Conservation (phyloP, 1,140 invertebrate species). For the Diuraphis noxia region DNA sequence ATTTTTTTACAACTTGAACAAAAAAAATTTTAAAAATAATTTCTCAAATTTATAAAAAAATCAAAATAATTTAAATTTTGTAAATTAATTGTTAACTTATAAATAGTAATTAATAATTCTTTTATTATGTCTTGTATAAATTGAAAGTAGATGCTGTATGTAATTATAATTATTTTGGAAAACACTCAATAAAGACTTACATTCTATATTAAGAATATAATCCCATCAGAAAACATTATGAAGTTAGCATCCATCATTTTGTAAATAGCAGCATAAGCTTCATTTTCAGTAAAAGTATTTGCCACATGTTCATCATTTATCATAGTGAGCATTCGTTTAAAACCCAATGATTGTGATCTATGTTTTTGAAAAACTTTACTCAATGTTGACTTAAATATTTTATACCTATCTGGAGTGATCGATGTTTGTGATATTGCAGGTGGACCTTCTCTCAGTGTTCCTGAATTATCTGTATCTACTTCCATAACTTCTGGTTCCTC, state of each 20-base stretch:
- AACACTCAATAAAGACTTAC: background rate
- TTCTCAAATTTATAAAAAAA: background rate
- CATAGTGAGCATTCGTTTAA: conserved; percentile 66
- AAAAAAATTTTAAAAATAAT: background rate
- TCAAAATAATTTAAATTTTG: background rate
- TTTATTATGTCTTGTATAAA: background rate
- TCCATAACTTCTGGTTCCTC: background rate
- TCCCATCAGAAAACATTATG: conserved; percentile 86
- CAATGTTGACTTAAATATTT: conserved; percentile 68
- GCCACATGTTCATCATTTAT: conserved; percentile 67
- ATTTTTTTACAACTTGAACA: background rate
- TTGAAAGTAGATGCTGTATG: background rate
- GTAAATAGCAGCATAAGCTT: conserved; percentile 77
- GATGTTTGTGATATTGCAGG: conserved; percentile 46
- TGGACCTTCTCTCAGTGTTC: background rate
- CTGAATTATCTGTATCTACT: conserved; percentile 49
- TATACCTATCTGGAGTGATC: conserved; percentile 55
- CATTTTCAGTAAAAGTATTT: conserved; percentile 67
- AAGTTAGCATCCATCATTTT: conserved; percentile 88
- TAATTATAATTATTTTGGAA: background rate
- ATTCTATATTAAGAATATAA: conserved; percentile 81
- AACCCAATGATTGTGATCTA: conserved; percentile 69
- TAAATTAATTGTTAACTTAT: background rate
- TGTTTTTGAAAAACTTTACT: conserved; percentile 71
- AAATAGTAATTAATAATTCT: background rate